Base-by-base conservation (phyloP, 2,797 vertebrate genomes). In the Tympanoctomys barrerae region DNA sequence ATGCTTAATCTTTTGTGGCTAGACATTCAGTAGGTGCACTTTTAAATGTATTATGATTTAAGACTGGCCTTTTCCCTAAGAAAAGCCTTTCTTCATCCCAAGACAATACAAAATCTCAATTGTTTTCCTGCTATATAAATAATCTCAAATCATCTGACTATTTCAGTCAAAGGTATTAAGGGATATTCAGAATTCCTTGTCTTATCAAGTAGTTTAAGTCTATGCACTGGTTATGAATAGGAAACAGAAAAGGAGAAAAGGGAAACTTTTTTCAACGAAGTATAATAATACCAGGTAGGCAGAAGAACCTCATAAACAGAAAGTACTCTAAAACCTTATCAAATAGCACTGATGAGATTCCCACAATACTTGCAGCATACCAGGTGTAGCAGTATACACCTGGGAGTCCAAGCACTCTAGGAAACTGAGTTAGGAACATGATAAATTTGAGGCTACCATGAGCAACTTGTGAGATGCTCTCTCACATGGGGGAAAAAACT, bases 141-240 rank as follows among this genome's bases (percentile, higher is more conserved):
- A 88, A 89, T 81, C 94, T 94, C 54, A 85, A 85, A 81, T 26
- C 66, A 91, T 57, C 49, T 91, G 36, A 80, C n/a, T 77, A 70
- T 64, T 87, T 68, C 80, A 36, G 71, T 28, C 2, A 46, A 1
- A 89, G 8, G 14, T 36, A 33, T 2, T 46, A 24, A 94, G 39
- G 26, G 64, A 26, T 39, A 71, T 7, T 18, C 10, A 77, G 19
- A 89, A 33, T 73, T 90, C 52, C 22, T 79, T n/a, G 82, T 59
- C 94, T 94, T 57, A 83, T 54, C 4, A 92, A 4, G 79, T 26
- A 83, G 62, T 8, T 85, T 26, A 4, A 85, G 49, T 59, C 36
- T 75, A 90, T 54, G 91, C 59, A 54, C 22, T 87, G 73, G 16
- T 80, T 71, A 46, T 94, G 80, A 91, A 36, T 7, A 39, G 1